A percentile compares a stretch with the other conserved stretches of the same genome.
These are phyloP conservation scores for Cherax quadricarinatus DNA, from an alignment of 1,140 invertebrate species.

Conservation along the genomic window DNA sequence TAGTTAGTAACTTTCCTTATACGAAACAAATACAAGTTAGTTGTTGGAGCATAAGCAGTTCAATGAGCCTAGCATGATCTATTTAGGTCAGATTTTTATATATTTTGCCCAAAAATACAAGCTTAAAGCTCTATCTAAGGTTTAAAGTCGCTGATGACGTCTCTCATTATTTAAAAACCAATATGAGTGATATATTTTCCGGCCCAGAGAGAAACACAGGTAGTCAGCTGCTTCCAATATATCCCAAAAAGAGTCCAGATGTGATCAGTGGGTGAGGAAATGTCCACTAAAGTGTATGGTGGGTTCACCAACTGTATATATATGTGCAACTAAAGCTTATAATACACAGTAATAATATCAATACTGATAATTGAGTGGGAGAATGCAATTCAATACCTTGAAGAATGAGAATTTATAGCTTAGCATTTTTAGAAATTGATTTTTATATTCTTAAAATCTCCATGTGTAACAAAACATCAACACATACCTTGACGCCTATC, in stretches of 20 bases:
- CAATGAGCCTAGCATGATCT: too few relatives aligned
- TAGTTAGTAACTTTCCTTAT: too few relatives aligned
- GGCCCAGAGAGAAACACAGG: conserved; percentile 48
- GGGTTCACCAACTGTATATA: conserved; percentile 13
- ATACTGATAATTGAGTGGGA: not conserved
- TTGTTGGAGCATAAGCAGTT: too few relatives aligned
- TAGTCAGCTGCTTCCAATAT: conserved; percentile 26
- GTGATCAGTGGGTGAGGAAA: conserved; percentile 13
- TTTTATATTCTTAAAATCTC: not conserved
- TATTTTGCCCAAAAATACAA: too few relatives aligned
- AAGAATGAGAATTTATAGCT: not conserved
- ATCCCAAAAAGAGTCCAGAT: not conserved
- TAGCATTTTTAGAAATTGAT: not conserved
- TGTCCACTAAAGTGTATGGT: not conserved
- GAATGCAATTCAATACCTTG: not conserved
- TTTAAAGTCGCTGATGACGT: conserved; percentile 3
- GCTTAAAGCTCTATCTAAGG: conserved; percentile 1
- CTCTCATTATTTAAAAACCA: not conserved
- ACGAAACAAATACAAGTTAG: too few relatives aligned
- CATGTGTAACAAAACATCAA: not conserved
- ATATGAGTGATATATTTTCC: conserved; percentile 26
- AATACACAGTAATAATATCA: not conserved
- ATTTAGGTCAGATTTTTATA: too few relatives aligned
- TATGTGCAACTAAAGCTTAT: conserved; percentile 3
- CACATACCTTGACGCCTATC: not conserved